A percentile compares a stretch with the other conserved stretches of the same genome.
Conservation (phyloP, 2,797 vertebrate genomes). For the Chromobotia macracanthus region DNA sequence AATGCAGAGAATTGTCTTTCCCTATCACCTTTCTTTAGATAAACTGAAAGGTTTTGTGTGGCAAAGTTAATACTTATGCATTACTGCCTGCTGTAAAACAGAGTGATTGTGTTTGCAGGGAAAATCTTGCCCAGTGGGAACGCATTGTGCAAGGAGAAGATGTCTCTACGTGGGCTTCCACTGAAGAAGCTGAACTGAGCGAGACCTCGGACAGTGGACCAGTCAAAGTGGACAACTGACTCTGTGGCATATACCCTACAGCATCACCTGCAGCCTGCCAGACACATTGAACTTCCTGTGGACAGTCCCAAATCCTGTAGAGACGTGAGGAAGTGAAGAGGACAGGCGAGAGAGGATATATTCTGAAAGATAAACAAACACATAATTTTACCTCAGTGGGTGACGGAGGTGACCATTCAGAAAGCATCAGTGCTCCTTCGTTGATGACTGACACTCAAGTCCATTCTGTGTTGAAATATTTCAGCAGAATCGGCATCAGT, state of each 20-base stretch:
- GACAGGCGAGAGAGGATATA: slow-evolving; percentile 66
- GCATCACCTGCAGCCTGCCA: slow-evolving; percentile 56
- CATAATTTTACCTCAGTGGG: slow-evolving; percentile 82
- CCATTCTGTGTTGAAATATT: slow-evolving; percentile 72
- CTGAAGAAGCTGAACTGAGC: slow-evolving; percentile 58
- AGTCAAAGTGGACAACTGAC: slow-evolving; percentile 89
- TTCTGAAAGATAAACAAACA: slow-evolving; percentile 65
- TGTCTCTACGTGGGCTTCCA: slow-evolving; percentile 71
- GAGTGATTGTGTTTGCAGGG: slow-evolving; percentile 73
- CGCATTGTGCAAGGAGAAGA: slow-evolving; percentile 88
- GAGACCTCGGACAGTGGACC: slow-evolving; percentile 78
- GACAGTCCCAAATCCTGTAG: slow-evolving; percentile 61
- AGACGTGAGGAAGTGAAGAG: slow-evolving; percentile 61
- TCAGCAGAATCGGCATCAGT: slow-evolving; percentile 73
- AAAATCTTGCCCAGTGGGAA: slow-evolving; percentile 96
- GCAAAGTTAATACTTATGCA: too few species aligned
- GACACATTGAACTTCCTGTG: slow-evolving; percentile 63
- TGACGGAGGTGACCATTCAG: slow-evolving; percentile 76
- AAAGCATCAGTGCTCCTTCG: slow-evolving; percentile 70
- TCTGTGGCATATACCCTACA: slow-evolving; percentile 61
- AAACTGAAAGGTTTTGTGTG: neutral
- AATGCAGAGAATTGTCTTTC: too few species aligned
- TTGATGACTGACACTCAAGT: slow-evolving; percentile 65
- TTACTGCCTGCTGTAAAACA: neutral
- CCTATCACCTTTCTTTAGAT: too few species aligned